Conservation (phyloP, 1,140 invertebrate species). For the Caenorhabditis tropicalis region DNA sequence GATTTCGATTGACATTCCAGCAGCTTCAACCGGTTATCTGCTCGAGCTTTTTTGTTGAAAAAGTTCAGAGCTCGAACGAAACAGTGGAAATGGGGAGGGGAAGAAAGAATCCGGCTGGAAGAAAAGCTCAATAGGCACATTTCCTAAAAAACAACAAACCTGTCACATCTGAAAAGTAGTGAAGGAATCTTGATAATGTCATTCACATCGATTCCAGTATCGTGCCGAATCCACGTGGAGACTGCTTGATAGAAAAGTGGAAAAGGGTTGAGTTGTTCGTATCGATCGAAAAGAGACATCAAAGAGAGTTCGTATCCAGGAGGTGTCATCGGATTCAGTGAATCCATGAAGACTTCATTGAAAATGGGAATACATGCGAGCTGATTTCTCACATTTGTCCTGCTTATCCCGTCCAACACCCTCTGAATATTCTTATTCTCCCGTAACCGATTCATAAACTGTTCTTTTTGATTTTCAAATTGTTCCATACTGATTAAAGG, state of each 20-base stretch:
- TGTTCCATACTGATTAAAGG: neutral
- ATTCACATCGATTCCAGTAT: neutral
- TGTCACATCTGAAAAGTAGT: conserved; percentile 13
- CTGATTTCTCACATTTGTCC: neutral
- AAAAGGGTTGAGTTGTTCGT: conserved; percentile 15
- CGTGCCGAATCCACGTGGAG: neutral
- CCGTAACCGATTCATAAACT: neutral
- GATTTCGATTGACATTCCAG: neutral
- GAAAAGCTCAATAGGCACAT: neutral
- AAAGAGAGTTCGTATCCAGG: neutral
- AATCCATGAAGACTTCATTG: conserved; percentile 1
- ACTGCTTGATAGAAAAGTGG: neutral
- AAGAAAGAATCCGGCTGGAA: conserved; percentile 3
- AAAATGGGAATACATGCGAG: neutral
- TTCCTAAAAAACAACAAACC: neutral
- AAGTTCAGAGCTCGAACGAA: neutral
- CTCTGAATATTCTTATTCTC: neutral
- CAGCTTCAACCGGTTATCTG: neutral
- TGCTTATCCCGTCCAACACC: neutral
- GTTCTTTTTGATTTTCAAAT: neutral
- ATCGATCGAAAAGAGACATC: neutral
- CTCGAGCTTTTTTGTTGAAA: neutral
- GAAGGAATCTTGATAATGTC: neutral
- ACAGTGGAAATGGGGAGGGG: neutral
- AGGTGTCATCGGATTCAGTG: neutral